Evolutionary conservation across 2,113 vertebrate genomes (phyloP).

Genomic region (Mus spicilegus): DNA sequence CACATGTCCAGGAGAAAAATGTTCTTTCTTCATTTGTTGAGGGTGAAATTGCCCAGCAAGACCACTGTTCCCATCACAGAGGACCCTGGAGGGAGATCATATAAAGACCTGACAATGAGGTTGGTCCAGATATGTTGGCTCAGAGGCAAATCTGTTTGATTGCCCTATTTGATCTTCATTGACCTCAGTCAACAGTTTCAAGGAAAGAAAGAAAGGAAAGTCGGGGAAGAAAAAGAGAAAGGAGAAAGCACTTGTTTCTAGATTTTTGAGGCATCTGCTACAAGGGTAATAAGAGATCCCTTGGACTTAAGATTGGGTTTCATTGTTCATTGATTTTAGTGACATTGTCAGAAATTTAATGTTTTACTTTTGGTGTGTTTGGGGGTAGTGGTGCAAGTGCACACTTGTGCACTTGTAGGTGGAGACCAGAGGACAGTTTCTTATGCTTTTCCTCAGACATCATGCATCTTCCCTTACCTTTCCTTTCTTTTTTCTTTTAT

Average conservation of each 20-base stretch:
- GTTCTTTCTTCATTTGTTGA: slow-evolving; percentile 46
- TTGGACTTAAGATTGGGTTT: background rate
- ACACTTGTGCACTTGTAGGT: no score
- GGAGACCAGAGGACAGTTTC: background rate
- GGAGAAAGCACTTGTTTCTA: background rate
- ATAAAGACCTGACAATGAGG: slow-evolving; percentile 9
- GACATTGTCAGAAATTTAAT: background rate
- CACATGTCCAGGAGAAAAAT: slow-evolving; percentile 65
- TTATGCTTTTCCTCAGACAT: background rate
- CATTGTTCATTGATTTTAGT: background rate
- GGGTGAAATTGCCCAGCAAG: slow-evolving; percentile 36
- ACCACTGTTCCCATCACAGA: slow-evolving; percentile 42
- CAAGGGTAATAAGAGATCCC: background rate
- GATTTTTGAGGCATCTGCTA: background rate
- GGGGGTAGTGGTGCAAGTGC: background rate
- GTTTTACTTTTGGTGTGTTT: background rate
- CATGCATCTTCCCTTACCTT: no score
- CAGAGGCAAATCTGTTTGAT: slow-evolving; percentile 19
- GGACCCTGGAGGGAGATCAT: slow-evolving; percentile 5
- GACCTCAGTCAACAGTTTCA: slow-evolving; percentile 17
- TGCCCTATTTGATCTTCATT: slow-evolving; percentile 36
- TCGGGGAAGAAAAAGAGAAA: background rate
- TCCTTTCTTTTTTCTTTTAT: no score
- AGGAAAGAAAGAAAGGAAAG: background rate
- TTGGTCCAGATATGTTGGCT: background rate